phyloP scores from a whole-genome alignment of 2,113 vertebrate genomes.

The Neolamprologus sp. region DNA sequence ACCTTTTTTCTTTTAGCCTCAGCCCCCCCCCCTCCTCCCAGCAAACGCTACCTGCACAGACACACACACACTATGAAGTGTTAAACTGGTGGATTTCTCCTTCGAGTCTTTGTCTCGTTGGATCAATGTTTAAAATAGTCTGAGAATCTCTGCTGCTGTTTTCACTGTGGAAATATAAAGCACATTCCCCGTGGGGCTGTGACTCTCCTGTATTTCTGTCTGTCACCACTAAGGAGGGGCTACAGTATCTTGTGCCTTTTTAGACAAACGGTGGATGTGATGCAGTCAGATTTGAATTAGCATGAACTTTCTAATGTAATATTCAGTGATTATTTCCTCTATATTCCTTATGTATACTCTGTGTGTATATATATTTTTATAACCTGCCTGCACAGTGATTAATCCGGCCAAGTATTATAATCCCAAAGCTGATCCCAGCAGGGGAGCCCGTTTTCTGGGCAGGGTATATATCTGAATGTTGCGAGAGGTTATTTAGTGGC shows the following conservation, averaged over 20 bases:
- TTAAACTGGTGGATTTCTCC: not conserved
- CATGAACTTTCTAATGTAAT: slow-evolving; percentile 45
- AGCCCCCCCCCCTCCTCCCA: not conserved
- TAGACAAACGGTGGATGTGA: slow-evolving; percentile 43
- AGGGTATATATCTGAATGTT: slow-evolving; percentile 27
- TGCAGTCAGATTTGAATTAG: slow-evolving; percentile 38
- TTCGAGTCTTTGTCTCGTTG: not conserved
- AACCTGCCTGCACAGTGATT: slow-evolving; percentile 60
- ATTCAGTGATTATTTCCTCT: slow-evolving; percentile 11
- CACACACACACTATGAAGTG: not conserved
- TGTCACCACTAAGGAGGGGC: slow-evolving; percentile 42
- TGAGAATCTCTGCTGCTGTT: slow-evolving; percentile 4
- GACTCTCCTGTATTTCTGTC: slow-evolving; percentile 52
- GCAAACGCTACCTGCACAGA: not conserved
- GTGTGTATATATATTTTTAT: slow-evolving; percentile 59
- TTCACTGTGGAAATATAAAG: slow-evolving; percentile 46
- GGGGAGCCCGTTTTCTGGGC: not conserved
- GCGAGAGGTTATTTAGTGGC: slow-evolving; percentile 7
- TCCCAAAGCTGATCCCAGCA: slow-evolving; percentile 38
- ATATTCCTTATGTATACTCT: slow-evolving; percentile 22
- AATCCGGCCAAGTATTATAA: slow-evolving; percentile 65
- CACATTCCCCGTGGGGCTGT: slow-evolving; percentile 43
- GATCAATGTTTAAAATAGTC: not conserved
- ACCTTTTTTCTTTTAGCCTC: too few relatives aligned
- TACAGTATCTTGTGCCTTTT: slow-evolving; percentile 55